Evolutionary conservation across 2,888 invertebrate genomes (phyloP), one percentile per base, ranked within the genome.

Genomic region (Mesochorus sp.): DNA sequence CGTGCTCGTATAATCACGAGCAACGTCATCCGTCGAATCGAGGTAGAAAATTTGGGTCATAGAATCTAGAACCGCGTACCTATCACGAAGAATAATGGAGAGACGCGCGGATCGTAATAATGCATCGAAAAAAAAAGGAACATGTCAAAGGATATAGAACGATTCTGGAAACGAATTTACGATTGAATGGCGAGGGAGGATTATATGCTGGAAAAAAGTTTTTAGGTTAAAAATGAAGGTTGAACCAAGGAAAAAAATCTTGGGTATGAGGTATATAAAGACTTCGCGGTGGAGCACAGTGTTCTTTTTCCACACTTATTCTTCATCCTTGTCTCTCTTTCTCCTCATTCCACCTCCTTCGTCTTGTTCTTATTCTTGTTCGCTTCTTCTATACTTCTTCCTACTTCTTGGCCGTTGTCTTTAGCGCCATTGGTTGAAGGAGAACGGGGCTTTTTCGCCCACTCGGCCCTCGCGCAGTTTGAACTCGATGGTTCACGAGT

Each of bases 101-200:
- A 55, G 34, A n/a, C 19, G 10, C 31, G 44, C 31, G 47, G 47
- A 44, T 62, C 49, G 44, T 62, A 44, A n/a, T 53, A 47, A 19
- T 17, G 59, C 42, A 19, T 3, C 6, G 47, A 47, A 26, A 12
- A 44, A 37, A 37, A 42, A 26, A 21, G 8, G 19, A 19, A 51
- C n/a, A 21, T 26, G 26, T 47, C 19, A 34, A n/a, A 28, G 62
- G 34, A 47, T 47, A 53, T 17, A 39, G 47, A 61, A 68, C 26
- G 24, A 42, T 55, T 73, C 55, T 49, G 12, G 28, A 62, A 73
- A 64, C 39, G 57, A 73, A 73, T 73, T 77, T 64, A 73, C 77
- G 72, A 77, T 73, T 68, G 68, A 77, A 77, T 57, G 62, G 64
- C 72, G 53, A 51, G 57, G 62, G 57, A 64, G 64, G 62, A 77